Base-by-base conservation (phyloP, 2,888 invertebrate species). In the Caenorhabditis doughertyi region DNA sequence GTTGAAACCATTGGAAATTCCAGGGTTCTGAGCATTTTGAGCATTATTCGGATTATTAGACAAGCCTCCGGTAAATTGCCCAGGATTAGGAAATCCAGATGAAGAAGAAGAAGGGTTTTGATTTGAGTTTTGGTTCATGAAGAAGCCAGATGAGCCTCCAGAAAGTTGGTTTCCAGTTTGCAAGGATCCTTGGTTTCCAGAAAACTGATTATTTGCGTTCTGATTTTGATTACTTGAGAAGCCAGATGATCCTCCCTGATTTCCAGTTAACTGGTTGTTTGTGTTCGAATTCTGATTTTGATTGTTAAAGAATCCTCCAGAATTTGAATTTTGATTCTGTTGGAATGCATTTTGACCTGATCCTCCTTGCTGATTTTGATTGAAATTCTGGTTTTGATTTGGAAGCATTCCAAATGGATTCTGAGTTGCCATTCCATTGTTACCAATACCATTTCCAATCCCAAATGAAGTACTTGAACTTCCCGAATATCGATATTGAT, bases 401-500 rank as follows among this genome's bases (percentile, higher is more conserved):
- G 18, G 5, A n/a, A n/a, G n/a, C n/a, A n/a, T n/a, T 39, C 16
- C 13, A 11, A 39, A 39, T 4, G 39, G 39, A 21, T 55, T 56
- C 9, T 56, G 32, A 29, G 32, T 21, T 21, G 13, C 3, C 5
- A 27, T 44, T 44, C 4, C 21, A 39, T 55, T 47, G 49, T 39
- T 62, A 21, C 55, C 47, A 25, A 39, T 25, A 18, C 74, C 74
- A 27, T 32, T 55, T 32, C 64, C 64, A 47, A 55, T 64, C 13
- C 44, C 49, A 35, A 60, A 25, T 8, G 67, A 53, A 60, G 62
- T 60, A 29, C 25, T 68, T 27, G 47, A 18, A 23, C 39, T 32
- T 7, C 23, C 67, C 9, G 79, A 60, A 60, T 72, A 73, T 35
- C 67, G 67, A 47, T 80, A 80, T 44, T 72, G 51, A 60, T 80